Evolutionary conservation across 2,797 vertebrate genomes (phyloP).

Genomic region (Chlorospingus semifuscus): DNA sequence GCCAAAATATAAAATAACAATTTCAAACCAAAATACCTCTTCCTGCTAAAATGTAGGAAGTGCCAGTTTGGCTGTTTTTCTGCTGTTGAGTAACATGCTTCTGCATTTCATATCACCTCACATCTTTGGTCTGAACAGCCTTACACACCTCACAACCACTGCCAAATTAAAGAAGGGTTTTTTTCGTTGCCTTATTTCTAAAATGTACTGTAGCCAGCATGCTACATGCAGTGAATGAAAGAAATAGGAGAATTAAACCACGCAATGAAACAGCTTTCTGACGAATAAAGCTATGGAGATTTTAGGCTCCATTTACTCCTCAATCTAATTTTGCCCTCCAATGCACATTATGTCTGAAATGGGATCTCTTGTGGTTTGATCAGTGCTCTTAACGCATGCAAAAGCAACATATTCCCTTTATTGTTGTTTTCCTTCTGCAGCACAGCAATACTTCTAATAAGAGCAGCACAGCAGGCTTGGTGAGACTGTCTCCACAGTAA

Average conservation of each 20-base stretch:
- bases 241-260: slow-evolving; percentile 79
- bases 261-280: slow-evolving; percentile 79
- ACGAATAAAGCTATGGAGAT: slow-evolving; percentile 82
- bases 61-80: not conserved
- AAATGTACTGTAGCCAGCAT: slow-evolving; percentile 63
- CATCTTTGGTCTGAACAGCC: not conserved
- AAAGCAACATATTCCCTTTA: slow-evolving; percentile 72
- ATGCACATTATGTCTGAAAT: slow-evolving; percentile 83
- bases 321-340: slow-evolving; percentile 87
- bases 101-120: not conserved
- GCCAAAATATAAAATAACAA: not conserved
- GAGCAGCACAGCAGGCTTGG: slow-evolving; percentile 68
- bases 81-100: not conserved
- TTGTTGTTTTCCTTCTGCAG: slow-evolving; percentile 67
- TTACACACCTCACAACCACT: slow-evolving; percentile 12
- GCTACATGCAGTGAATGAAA: slow-evolving; percentile 63
- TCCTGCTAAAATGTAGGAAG: not conserved
- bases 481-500: slow-evolving; percentile 35
- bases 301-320: slow-evolving; percentile 86
- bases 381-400: slow-evolving; percentile 73
- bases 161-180: slow-evolving; percentile 23
- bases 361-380: slow-evolving; percentile 85
- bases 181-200: slow-evolving; percentile 60
- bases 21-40: not conserved
- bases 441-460: slow-evolving; percentile 66